Evolutionary conservation across 1,140 invertebrate species (phyloP), one percentile per base, ranked within the genome.

Genomic region (Zaprionus gabonicus): DNA sequence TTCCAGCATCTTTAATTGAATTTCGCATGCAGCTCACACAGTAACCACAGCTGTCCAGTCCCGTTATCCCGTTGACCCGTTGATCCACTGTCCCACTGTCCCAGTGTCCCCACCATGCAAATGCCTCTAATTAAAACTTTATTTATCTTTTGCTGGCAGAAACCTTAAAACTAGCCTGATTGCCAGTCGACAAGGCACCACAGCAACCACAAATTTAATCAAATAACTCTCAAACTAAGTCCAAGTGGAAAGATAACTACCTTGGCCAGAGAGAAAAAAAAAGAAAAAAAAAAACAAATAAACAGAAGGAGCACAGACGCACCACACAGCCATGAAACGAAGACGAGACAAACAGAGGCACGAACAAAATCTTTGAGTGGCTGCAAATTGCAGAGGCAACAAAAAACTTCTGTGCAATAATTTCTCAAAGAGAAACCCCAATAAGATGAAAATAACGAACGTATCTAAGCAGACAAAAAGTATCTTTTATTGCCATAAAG

Each of bases 61-160:
- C 13, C 28, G 7, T 31, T 31, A 31, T 9, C 28, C 31, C 31
- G 9, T 10, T 34, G 9, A 10, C 31, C 31, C 9, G 31, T 34
- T 34, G 2, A 13, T 10, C 23, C 57, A 15, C 41, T 56, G 20
- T 38, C 28, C 27, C 44, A 15, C 13, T 31, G 51, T 38, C 53
- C 67, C 20, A 0, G 1, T 20, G 20, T 20, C 20, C 20, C 20
- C 46, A 25, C 20, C 20, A 51, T 51, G 56, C 63, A 62, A 67
- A 77, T 68, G 58, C 56, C 75, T 76, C 74, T 73, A 88, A 87
- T 88, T 88, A 87, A 87, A 87, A 87, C 78, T 84, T 87, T 88
- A 76, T 71, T 77, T 73, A 65, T 67, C 31, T 66, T 55, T 58
- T 71, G 44, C 68, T 20, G 36, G 44, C 27, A 53, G 46, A 7